Conservation (phyloP, 2,888 invertebrate species). For the Drosophila tripunctata region DNA sequence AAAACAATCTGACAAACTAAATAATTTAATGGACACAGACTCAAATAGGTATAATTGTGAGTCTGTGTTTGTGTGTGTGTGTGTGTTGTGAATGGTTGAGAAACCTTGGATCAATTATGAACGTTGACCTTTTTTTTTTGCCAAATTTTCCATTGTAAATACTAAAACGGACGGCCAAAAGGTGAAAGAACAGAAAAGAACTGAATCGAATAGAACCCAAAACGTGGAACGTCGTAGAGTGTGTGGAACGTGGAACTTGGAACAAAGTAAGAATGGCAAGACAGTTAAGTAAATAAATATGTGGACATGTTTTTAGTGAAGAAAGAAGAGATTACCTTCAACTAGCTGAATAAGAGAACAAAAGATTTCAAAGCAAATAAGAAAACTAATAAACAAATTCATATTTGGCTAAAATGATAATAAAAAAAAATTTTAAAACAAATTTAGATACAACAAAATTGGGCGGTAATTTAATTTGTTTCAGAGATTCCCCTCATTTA, state of each 20-base stretch:
- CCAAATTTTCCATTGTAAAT: constrained; percentile 60
- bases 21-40: constrained; percentile 11
- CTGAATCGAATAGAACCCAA: constrained; percentile 11
- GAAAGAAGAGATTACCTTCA: constrained; percentile 36
- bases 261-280: background rate
- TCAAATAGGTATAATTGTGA: background rate
- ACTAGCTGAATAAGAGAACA: constrained; percentile 32
- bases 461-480: too few species aligned
- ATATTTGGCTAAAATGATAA: constrained; percentile 46
- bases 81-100: constrained; percentile 14
- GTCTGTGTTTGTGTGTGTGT: background rate
- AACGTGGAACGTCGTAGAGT: constrained; percentile 1
- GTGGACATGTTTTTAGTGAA: constrained; percentile 18
- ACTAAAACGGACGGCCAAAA: constrained; percentile 43
- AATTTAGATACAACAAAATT: constrained; percentile 11
- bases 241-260: constrained; percentile 5
- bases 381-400: constrained; percentile 24
- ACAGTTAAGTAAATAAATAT: constrained; percentile 32
- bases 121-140: constrained; percentile 73
- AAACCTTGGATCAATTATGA: constrained; percentile 61
- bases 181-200: constrained; percentile 65
- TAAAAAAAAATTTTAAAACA: too few species aligned
- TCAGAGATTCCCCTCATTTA: background rate
- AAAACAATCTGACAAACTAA: constrained; percentile 40
- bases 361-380: constrained; percentile 54